phyloP scores from a whole-genome alignment of 2,797 vertebrate genomes.

The Phalloptychus januarius region DNA sequence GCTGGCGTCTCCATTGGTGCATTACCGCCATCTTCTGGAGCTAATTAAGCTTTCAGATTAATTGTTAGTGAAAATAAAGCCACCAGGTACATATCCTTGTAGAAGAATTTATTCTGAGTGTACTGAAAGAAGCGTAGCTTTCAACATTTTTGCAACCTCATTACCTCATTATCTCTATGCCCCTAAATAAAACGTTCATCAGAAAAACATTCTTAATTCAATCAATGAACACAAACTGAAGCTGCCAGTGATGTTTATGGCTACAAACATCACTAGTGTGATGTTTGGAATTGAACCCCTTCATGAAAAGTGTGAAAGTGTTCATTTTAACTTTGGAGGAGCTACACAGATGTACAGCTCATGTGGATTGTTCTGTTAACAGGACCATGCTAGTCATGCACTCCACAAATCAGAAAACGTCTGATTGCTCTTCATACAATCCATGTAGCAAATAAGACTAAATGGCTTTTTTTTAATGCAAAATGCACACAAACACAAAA shows the following conservation, averaged over 20 bases:
- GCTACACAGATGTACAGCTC: neutral
- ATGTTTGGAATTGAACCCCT: neutral
- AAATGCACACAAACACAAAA: constrained; percentile 8
- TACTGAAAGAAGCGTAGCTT: neutral
- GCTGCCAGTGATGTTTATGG: neutral
- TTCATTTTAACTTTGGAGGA: neutral
- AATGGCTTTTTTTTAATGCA: constrained; percentile 2
- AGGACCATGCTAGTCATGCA: neutral
- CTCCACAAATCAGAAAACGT: neutral
- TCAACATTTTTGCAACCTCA: neutral
- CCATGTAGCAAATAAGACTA: neutral
- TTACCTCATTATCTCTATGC: neutral
- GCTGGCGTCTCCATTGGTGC: neutral
- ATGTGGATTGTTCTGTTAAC: neutral
- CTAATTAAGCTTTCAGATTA: constrained; percentile 2
- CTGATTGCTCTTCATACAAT: neutral
- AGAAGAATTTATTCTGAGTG: neutral
- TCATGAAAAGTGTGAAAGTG: neutral
- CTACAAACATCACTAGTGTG: neutral
- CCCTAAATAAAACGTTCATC: neutral
- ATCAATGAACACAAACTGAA: neutral
- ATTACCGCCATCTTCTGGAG: constrained; percentile 67
- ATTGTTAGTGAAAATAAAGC: neutral
- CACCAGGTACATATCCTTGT: neutral
- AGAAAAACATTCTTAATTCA: neutral